A percentile compares a stretch with the other conserved stretches of the same genome.
These are phyloP conservation scores for Calephelis perditalis DNA, from an alignment of 2,888 invertebrate genomes.

Conservation along the genomic window DNA sequence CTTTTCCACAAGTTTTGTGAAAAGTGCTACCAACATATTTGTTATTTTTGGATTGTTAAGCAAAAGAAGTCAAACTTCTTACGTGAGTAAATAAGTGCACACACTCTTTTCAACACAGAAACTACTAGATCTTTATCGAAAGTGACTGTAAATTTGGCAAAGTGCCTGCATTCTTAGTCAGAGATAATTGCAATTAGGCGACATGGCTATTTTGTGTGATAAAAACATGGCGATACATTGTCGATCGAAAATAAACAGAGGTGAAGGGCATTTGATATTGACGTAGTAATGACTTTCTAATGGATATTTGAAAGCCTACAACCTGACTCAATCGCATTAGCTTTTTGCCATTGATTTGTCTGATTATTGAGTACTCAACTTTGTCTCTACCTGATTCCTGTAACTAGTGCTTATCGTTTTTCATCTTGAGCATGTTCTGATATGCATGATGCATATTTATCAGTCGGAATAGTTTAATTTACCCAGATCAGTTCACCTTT, in stretches of 20 bases:
- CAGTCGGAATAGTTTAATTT: conserved; percentile 15
- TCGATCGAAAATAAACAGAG: conserved; percentile 6
- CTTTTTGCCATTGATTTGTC: no score
- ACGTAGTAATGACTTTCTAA: neutral
- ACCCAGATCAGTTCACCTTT: neutral
- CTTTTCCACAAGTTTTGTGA: no score
- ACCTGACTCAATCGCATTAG: no score
- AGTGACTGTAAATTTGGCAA: conserved; percentile 16
- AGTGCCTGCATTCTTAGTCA: conserved; percentile 10
- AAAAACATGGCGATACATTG: neutral
- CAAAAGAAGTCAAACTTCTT: no score
- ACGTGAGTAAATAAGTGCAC: no score
- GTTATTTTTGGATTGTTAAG: no score
- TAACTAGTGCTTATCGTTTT: no score
- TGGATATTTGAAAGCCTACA: neutral
- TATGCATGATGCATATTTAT: neutral
- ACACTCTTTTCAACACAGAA: neutral
- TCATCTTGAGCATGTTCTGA: no score
- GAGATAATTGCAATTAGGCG: conserved; percentile 5
- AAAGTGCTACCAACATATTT: no score
- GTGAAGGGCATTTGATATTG: conserved; percentile 9
- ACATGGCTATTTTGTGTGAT: neutral
- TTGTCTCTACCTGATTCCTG: no score
- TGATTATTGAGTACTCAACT: no score
- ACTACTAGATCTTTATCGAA: conserved; percentile 2